Conservation (phyloP, 2,113 vertebrate species). For the Percopsis transmontana region DNA sequence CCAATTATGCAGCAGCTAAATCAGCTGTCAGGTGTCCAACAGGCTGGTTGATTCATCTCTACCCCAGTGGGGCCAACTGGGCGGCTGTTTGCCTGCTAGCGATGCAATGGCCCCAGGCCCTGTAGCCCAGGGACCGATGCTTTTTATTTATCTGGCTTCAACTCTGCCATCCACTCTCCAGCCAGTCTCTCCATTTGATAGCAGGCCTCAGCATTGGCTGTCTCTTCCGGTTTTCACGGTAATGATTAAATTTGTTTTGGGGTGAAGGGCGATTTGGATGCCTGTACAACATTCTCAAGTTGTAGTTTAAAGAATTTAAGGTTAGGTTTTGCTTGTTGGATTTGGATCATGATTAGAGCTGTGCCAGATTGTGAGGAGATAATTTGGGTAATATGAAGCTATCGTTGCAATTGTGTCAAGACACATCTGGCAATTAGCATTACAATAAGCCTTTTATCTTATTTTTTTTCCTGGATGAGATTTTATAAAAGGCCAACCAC, state of each 20-base stretch:
- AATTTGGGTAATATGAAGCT: neutral
- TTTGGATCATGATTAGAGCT: no score
- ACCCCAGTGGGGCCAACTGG: conserved; percentile 51
- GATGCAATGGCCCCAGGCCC: conserved; percentile 59
- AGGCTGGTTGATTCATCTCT: conserved; percentile 51
- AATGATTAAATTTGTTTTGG: conserved; percentile 18
- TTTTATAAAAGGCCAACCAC: neutral
- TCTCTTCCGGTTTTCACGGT: conserved; percentile 18
- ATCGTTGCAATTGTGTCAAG: neutral
- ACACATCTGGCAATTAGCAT: neutral
- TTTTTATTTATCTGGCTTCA: conserved; percentile 56
- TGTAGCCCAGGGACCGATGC: conserved; percentile 48
- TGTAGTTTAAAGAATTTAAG: no score
- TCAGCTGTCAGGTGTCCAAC: conserved; percentile 67
- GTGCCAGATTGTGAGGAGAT: no score
- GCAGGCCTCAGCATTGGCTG: conserved; percentile 14
- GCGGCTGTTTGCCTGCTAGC: conserved; percentile 67
- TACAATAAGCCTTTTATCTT: neutral
- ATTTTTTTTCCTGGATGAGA: no score
- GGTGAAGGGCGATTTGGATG: neutral
- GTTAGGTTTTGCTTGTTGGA: no score
- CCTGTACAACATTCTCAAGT: neutral
- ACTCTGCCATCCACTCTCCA: conserved; percentile 12
- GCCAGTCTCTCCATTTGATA: conserved; percentile 33
- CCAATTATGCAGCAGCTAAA: conserved; percentile 61